Evolutionary conservation across 2,113 vertebrate genomes (phyloP), one percentile per base, ranked within the genome.

Genomic region (Grammomys surdaster): DNA sequence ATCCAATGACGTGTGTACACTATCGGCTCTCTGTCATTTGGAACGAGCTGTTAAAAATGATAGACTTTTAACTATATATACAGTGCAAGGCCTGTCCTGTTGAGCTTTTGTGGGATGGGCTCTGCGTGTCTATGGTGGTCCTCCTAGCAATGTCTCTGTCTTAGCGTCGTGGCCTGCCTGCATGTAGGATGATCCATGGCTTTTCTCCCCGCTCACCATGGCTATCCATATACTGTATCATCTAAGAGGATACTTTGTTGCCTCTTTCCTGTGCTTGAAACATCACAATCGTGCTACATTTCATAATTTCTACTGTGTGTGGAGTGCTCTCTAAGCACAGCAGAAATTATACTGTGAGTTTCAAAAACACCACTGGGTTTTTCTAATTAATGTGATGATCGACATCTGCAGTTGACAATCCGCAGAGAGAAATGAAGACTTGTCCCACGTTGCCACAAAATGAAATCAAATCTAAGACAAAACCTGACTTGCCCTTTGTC

Each of bases 11-110:
- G 26, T 65, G 31, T 75, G 0, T 70, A 63, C 12, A 81, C 69
- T 81, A 91, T 89, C n/a, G 13, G 13, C 16, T 88, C 17, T 72
- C 43, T 89, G 3, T 95, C 28, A 86, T 88, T 93, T 93, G 28
- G 4, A 94, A 77, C 81, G 33, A 89, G 10, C 48, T 82, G 3
- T 88, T 51, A 88, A 88, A 48, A 93, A 63, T 48, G 82, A 58
- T 56, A 22, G 60, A 67, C 10, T 93, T 87, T 10, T 67, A 91
- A 54, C 4, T 51, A 33, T 26, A 28, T 67, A 28, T 19, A 31
- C 58, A 81, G 22, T 48, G 22, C 20, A 78, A 84, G 6, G 16
- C 69, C 0, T 20, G 43, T 2, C 65, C 28, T 81, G n/a, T 20
- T 80, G 4, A 0, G 13, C 26, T 51, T 63, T 67, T 87, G 10